phyloP scores from a whole-genome alignment of 2,888 invertebrate species.

The Nudaria mundana region DNA sequence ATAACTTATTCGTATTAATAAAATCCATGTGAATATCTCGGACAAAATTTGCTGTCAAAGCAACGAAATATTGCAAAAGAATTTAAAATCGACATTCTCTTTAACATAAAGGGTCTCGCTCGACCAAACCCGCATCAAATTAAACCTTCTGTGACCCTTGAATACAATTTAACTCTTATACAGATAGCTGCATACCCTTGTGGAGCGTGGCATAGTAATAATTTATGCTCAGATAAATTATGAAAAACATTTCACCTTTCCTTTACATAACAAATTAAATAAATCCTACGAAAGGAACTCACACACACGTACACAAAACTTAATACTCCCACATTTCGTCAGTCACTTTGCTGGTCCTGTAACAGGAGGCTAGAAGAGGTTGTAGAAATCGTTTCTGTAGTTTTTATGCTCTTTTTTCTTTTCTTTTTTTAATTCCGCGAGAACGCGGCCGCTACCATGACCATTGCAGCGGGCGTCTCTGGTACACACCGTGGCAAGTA shows the following conservation, averaged over 20 bases:
- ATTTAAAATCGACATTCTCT: constrained; percentile 48
- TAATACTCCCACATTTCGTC: too few species aligned
- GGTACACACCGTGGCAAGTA: too few species aligned
- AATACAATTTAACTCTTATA: constrained; percentile 66
- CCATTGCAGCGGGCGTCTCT: too few species aligned
- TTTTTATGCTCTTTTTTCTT: too few species aligned
- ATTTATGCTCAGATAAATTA: constrained; percentile 64
- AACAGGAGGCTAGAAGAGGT: too few species aligned
- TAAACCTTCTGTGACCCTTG: constrained; percentile 57
- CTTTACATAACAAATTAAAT: constrained; percentile 46
- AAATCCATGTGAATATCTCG: neutral
- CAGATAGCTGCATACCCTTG: constrained; percentile 45
- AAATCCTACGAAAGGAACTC: constrained; percentile 31
- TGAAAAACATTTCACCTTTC: constrained; percentile 51
- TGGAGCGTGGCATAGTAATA: constrained; percentile 50
- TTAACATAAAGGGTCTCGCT: constrained; percentile 45
- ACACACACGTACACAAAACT: constrained; percentile 11
- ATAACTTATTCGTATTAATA: neutral
- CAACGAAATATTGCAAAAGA: constrained; percentile 31
- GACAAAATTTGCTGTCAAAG: constrained; percentile 18
- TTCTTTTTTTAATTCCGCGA: too few species aligned
- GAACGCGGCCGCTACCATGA: too few species aligned
- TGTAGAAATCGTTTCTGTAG: too few species aligned
- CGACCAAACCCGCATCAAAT: constrained; percentile 61
- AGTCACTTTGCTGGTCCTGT: neutral